phyloP scores from a whole-genome alignment of 2,797 vertebrate species.

The Anabacerthia variegaticeps region DNA sequence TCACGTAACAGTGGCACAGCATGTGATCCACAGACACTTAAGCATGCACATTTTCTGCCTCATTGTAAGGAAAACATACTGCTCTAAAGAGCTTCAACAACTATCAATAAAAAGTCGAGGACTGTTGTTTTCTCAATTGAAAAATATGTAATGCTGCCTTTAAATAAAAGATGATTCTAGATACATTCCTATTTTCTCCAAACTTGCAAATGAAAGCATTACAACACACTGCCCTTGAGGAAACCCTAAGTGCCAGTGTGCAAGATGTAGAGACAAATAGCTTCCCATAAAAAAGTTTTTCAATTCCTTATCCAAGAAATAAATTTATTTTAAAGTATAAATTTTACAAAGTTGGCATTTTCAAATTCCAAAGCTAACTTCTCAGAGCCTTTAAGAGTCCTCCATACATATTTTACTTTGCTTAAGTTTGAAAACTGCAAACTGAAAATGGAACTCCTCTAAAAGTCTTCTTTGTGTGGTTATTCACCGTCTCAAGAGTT shows the following conservation, averaged over 20 bases:
- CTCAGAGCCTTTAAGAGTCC: background rate
- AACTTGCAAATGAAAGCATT: background rate
- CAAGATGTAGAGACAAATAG: background rate
- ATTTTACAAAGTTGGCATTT: background rate
- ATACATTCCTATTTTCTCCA: background rate
- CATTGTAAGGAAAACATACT: background rate
- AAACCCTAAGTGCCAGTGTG: background rate
- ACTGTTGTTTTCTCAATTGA: background rate
- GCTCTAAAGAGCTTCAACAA: background rate
- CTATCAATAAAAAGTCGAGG: background rate
- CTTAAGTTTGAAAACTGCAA: background rate
- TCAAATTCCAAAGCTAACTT: background rate
- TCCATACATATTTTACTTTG: background rate
- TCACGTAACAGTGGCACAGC: fast-evolving
- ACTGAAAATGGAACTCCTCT: background rate
- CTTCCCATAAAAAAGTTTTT: background rate
- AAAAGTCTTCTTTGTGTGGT: background rate
- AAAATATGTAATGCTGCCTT: background rate
- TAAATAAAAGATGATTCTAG: background rate
- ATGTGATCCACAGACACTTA: background rate
- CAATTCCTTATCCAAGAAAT: background rate
- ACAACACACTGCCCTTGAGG: fast-evolving
- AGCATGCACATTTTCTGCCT: background rate
- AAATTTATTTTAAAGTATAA: background rate
- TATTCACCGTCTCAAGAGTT: background rate